Percentiles rank a stretch among this genome's conserved stretches.
Conservation (phyloP, 2,888 invertebrate genomes). For the Tuta absoluta region DNA sequence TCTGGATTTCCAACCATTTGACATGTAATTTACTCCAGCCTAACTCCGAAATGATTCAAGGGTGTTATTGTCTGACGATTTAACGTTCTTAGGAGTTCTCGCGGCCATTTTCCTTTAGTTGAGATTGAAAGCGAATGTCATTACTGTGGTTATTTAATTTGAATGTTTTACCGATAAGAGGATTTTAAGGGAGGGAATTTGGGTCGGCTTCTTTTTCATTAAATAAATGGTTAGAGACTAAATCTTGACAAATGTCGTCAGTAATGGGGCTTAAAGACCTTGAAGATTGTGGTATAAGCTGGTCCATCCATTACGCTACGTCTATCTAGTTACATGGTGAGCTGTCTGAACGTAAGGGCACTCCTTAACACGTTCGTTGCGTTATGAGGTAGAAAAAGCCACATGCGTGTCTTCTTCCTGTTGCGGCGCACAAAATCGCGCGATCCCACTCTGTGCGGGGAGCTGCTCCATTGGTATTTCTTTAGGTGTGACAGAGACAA, state of each 20-base stretch:
- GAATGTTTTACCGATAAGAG: constrained; percentile 58
- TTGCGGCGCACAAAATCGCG: no score
- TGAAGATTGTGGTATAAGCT: constrained; percentile 25
- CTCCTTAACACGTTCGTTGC: constrained; percentile 58
- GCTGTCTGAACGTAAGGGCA: constrained; percentile 34
- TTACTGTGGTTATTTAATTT: constrained; percentile 61
- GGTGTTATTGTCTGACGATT: constrained; percentile 69
- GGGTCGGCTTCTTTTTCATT: constrained; percentile 41
- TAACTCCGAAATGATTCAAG: constrained; percentile 57
- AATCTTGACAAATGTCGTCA: constrained; percentile 54
- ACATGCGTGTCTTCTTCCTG: no score
- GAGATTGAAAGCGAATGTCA: constrained; percentile 54
- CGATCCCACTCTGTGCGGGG: no score
- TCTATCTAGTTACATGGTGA: constrained; percentile 18
- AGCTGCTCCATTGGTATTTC: no score
- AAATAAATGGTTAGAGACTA: constrained; percentile 52
- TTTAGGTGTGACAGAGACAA: no score
- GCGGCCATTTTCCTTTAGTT: constrained; percentile 43
- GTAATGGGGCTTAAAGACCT: constrained; percentile 40
- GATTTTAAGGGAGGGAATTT: constrained; percentile 41
- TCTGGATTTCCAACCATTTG: constrained; percentile 72
- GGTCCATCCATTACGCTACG: not conserved
- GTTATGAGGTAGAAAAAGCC: no score
- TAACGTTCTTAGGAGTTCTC: constrained; percentile 60
- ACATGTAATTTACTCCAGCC: constrained; percentile 70